Evolutionary conservation across 2,888 invertebrate genomes (phyloP), one percentile per base, ranked within the genome.

Genomic region (Nineta flava): DNA sequence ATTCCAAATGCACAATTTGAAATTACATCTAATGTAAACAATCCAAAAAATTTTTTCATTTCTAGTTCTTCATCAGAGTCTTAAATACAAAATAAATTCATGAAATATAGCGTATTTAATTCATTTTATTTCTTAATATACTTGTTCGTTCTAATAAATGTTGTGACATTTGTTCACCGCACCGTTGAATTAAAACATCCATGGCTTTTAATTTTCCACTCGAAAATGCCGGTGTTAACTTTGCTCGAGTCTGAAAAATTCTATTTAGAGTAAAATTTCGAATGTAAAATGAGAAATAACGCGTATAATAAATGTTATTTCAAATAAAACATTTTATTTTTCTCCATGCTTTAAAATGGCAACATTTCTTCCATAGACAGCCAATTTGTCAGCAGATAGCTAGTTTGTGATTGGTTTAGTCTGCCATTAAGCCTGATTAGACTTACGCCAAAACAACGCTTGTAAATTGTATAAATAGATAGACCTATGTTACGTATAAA

Each of bases 11-110:
- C 70, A 55, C 69, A 68, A 1, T 61, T 62, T 1, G 71, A 69
- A 43, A 74, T 72, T 0, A 73, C 69, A 55, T 75, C 73, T 9
- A 69, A 69, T 2, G 72, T 70, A 53, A 63, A 73, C 3, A 68
- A 62, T 0, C 67, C 65, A 26, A 66, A 59, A 7, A 68, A 49
- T 34, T 69, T 68, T 55, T 67, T 68, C 2, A 71, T 57, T 46
- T 74, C 72, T 1, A 67, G 52, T 0, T 62, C 59, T 9, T 56
- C 48, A 1, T 17, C 47, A 15, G 19, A 15, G 10, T 13, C 7
- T 38, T 57, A 49, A 47, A 59, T 48, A 48, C 53, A 13, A 13
- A 17, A 38, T 9, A 38, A 38, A 38, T 15, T 38, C 38, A n/a
- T 38, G 2, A 3, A 38, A n/a, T 38, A 38, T 38, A 43, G 16